phyloP scores from a whole-genome alignment of 2,888 invertebrate species.

The Helleia helle region DNA sequence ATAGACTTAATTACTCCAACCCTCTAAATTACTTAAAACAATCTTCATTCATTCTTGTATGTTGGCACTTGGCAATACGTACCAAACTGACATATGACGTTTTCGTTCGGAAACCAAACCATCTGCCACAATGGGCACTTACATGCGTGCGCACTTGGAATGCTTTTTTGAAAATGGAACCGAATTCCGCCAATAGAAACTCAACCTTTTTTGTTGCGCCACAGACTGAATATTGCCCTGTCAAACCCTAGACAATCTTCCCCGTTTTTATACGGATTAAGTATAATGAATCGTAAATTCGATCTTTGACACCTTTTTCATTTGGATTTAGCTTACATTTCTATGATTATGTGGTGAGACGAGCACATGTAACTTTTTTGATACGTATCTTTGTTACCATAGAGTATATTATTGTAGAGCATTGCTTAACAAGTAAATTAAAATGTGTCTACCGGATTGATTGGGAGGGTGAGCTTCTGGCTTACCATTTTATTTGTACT shows the following conservation, averaged over 20 bases:
- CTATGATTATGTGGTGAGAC: slow-evolving; percentile 42
- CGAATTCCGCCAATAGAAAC: slow-evolving; percentile 11
- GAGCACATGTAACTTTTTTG: slow-evolving; percentile 6
- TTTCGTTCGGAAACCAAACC: slow-evolving; percentile 44
- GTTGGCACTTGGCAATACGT: slow-evolving; percentile 23
- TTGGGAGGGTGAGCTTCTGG: slow-evolving; percentile 35
- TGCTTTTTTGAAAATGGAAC: slow-evolving; percentile 48
- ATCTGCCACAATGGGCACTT: slow-evolving; percentile 70
- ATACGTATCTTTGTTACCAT: slow-evolving; percentile 15
- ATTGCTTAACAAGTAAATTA: slow-evolving; percentile 40
- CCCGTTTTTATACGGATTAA: slow-evolving; percentile 65
- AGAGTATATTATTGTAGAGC: slow-evolving; percentile 22
- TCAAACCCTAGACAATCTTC: slow-evolving; percentile 25
- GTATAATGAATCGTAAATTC: slow-evolving; percentile 74
- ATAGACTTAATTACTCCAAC: slow-evolving; percentile 38
- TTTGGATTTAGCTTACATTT: slow-evolving; percentile 60
- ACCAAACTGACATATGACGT: slow-evolving; percentile 28
- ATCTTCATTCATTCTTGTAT: slow-evolving; percentile 19
- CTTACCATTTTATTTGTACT: slow-evolving; percentile 40
- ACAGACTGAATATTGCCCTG: slow-evolving; percentile 24
- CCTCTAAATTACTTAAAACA: slow-evolving; percentile 18
- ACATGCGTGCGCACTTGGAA: slow-evolving; percentile 49
- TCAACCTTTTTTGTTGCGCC: fast-evolving
- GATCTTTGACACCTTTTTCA: slow-evolving; percentile 74
- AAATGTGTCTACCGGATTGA: slow-evolving; percentile 32